Evolutionary conservation across 2,888 invertebrate genomes (phyloP).

Genomic region (Leucozona laternaria): DNA sequence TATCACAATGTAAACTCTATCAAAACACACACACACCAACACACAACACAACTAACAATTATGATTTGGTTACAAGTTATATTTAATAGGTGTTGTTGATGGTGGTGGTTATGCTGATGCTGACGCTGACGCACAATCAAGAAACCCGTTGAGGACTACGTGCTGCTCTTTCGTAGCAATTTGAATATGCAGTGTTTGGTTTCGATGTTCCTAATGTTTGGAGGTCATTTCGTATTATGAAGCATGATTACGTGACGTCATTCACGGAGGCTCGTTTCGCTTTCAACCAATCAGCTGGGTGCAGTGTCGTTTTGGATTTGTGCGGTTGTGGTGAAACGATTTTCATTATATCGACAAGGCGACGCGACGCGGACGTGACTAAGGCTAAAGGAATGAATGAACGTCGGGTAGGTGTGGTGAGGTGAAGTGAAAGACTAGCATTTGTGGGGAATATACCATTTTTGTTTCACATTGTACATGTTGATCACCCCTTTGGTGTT

Average conservation of each 20-base stretch:
- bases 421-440: conserved; percentile 3
- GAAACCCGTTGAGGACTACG: conserved; percentile 55
- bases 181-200: neutral
- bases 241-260: conserved; percentile 68
- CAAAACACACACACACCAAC: neutral
- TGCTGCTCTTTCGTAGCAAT: conserved; percentile 46
- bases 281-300: conserved; percentile 60
- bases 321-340: conserved; percentile 18
- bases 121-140: conserved; percentile 12
- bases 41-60: neutral
- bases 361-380: neutral
- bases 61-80: neutral
- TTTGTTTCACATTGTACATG: neutral
- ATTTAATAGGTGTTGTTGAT: neutral
- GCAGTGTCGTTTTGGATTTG: conserved; percentile 8
- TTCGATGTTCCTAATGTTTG: conserved; percentile 6
- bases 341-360: neutral
- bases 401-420: neutral
- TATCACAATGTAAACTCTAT: neutral
- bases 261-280: conserved; percentile 67
- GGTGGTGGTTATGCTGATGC: neutral
- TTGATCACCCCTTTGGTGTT: conserved; percentile 16
- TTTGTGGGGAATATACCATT: conserved; percentile 16
- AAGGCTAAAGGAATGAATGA: conserved; percentile 1
- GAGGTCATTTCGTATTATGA: conserved; percentile 45